Evolutionary conservation across 1,140 invertebrate species (phyloP), one percentile per base, ranked within the genome.

Genomic region (Goniozus legneri): DNA sequence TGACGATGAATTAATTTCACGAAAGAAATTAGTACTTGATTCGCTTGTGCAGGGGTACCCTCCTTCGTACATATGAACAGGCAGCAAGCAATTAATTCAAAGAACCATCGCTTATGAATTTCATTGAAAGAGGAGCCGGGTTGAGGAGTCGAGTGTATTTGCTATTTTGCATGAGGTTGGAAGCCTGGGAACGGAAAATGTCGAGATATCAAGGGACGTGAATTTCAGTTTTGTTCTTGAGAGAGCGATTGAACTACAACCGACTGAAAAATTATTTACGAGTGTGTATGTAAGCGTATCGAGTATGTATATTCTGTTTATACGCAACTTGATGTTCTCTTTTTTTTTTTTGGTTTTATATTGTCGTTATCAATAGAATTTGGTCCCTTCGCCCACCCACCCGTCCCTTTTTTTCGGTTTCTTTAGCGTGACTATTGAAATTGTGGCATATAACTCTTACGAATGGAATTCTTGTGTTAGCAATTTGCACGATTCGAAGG

Each of bases 21-120:
- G n/a, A n/a, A n/a, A n/a, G n/a, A n/a, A n/a, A n/a, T n/a, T n/a
- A n/a, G n/a, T n/a, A n/a, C n/a, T n/a, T n/a, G n/a, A n/a, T n/a
- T n/a, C n/a, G n/a, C n/a, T n/a, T n/a, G n/a, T n/a, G n/a, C n/a
- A n/a, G n/a, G n/a, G n/a, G n/a, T n/a, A n/a, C n/a, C n/a, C 24
- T 10, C 24, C 10, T 27, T 27, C 4, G 24, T 41, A 47, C 37
- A 37, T 58, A 65, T 64, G 63, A 65, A 69, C 70, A 74, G 64
- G 73, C 73, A 75, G 64, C 71, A 74, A 64, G 66, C 71, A 74
- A 60, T 71, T 68, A 65, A 60, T 60, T 58, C 34, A 35, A 58
- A 64, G 56, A n/a, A 67, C 59, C 62, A 68, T 65, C 50, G 57
- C 24, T 27, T 27, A n/a, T n/a, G n/a, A n/a, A n/a, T 27, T 27